These are phyloP conservation scores for Drosophila oshimai DNA, from an alignment of 1,140 invertebrate genomes.

Conservation along the genomic window DNA sequence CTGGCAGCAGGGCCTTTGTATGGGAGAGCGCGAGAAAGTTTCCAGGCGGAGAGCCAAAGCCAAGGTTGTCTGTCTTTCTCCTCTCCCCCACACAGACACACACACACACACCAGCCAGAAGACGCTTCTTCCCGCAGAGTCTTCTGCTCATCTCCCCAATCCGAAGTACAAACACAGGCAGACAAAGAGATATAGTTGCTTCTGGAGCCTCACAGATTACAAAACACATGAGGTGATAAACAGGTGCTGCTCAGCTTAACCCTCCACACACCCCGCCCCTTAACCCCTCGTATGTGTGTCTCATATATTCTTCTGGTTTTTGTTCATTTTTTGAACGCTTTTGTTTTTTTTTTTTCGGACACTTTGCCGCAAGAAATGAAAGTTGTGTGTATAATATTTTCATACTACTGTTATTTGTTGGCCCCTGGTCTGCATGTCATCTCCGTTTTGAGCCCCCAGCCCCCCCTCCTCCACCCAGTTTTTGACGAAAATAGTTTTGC, in stretches of 20 bases:
- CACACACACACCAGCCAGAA: neutral
- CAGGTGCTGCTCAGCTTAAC: conserved; percentile 67
- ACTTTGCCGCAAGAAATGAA: conserved; percentile 74
- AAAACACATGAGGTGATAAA: conserved; percentile 78
- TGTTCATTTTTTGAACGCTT: conserved; percentile 68
- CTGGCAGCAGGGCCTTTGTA: conserved; percentile 21
- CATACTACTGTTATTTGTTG: conserved; percentile 74
- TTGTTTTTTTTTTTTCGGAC: conserved; percentile 69
- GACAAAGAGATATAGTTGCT: conserved; percentile 15
- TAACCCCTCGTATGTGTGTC: conserved; percentile 30
- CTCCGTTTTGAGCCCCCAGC: conserved; percentile 31
- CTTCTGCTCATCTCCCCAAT: conserved; percentile 39
- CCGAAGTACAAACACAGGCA: conserved; percentile 3
- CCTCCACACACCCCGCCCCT: conserved; percentile 11
- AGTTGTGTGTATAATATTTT: conserved; percentile 74
- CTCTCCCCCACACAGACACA: conserved; percentile 15
- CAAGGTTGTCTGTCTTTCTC: conserved; percentile 65
- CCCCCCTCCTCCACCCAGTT: neutral
- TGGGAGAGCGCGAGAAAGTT: conserved; percentile 70
- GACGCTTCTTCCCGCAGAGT: conserved; percentile 16
- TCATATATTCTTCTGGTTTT: conserved; percentile 44
- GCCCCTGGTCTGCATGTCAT: conserved; percentile 47
- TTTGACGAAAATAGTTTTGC: conserved; percentile 31
- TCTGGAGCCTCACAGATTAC: conserved; percentile 71
- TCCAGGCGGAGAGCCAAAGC: conserved; percentile 33